Base-by-base conservation (phyloP, 2,797 vertebrate species). In the Petrocephalus schoutedeni region DNA sequence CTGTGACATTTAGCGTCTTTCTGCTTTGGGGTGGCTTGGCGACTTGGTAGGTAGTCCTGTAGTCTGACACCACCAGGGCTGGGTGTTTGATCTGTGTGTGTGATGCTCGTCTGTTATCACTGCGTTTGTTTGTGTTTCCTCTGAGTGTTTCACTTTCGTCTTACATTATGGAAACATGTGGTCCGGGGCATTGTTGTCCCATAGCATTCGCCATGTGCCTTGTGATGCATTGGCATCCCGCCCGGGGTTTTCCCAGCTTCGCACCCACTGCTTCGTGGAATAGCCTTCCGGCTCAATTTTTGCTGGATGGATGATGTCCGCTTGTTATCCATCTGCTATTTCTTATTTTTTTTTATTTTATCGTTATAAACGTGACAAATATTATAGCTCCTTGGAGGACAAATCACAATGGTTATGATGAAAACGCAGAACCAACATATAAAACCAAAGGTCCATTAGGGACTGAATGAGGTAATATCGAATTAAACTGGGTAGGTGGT, bases 401-500 rank as follows among this genome's bases (percentile, higher is more conserved):
- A 21, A 49, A 49, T 80, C 36, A 49, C 41, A 49, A 49, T 21
- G 41, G 41, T 49, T 28, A 21, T 49, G 74, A 80, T 49, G 74
- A 49, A 80, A 80, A 41, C 41, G 19, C 32, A 74, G 45, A 80
- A 49, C 16, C 71, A 77, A 49, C 32, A 41, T 77, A 7, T 6
- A 77, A 45, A 77, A 41, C 41, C 6, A 80, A 80, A 80, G 36
- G 41, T 49, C 36, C 41, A 21, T 80, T n/a, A 45, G 74, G 74
- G 74, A 49, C 74, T n/a, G n/a, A 21, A 49, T 80, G 74, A 45
- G 74, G 74, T 80, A 80, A 80, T 49, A 49, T 80, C 0, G 19
- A 49, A 45, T 80, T 4, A 49, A 80, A 80, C 28, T 56, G 80
- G 77, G 45, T 85, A 86, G 85, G 86, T 85, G 32, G n/a, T 88